Evolutionary conservation across 1,140 invertebrate species (phyloP).

Genomic region (Drosophila kanapiae): DNA sequence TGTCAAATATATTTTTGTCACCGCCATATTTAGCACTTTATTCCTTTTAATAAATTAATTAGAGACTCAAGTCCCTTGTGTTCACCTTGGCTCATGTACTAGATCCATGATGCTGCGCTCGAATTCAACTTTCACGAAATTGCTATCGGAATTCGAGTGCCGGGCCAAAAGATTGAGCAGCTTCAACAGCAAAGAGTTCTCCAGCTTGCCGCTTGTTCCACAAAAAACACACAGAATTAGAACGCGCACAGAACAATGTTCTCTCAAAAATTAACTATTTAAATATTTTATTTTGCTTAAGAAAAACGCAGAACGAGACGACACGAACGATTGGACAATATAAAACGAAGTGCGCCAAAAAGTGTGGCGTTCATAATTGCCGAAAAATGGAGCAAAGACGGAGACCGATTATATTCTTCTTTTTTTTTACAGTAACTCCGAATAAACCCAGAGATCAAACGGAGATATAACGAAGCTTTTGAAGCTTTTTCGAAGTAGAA

Average conservation of each 20-base stretch:
- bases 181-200: conserved; percentile 79
- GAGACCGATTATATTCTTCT: not conserved
- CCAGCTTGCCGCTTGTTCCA: conserved; percentile 68
- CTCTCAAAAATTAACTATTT: conserved; percentile 11
- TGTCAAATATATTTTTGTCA: not conserved
- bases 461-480: conserved; percentile 37
- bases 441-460: not conserved
- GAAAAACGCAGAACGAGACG: conserved; percentile 34
- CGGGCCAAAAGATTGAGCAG: conserved; percentile 71
- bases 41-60: not conserved
- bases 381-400: conserved; percentile 9
- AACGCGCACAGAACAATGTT: no score
- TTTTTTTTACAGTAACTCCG: conserved; percentile 49
- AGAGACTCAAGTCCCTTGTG: not conserved
- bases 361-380: conserved; percentile 61
- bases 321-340: conserved; percentile 67
- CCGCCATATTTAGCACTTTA: no score
- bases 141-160: conserved; percentile 65
- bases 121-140: conserved; percentile 81
- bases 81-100: conserved; percentile 78
- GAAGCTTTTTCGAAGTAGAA: conserved; percentile 15
- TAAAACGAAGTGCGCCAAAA: conserved; percentile 76
- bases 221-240: conserved; percentile 13
- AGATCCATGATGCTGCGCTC: conserved; percentile 84
- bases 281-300: conserved; percentile 20